These are phyloP conservation scores for Scaptomyza caliginosa DNA, from an alignment of 2,888 invertebrate species.

Conservation along the genomic window DNA sequence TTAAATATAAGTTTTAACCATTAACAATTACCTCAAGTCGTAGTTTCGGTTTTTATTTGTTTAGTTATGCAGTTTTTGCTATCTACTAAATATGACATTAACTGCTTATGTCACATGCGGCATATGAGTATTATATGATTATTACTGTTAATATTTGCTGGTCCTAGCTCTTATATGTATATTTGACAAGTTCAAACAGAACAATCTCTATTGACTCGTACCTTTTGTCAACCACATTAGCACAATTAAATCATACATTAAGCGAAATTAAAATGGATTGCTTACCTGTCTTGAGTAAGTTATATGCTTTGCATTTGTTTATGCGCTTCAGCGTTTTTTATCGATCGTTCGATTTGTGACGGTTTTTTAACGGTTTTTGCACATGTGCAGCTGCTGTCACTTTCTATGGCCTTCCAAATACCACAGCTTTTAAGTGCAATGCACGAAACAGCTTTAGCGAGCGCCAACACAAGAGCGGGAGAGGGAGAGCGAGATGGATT, in stretches of 20 bases:
- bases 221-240: neutral
- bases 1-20: too few relatives aligned
- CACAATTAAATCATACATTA: conserved; percentile 1
- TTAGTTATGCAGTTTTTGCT: neutral
- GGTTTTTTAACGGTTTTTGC: conserved; percentile 12
- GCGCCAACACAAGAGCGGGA: too few relatives aligned
- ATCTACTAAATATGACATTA: neutral
- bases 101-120: conserved; percentile 2
- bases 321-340: neutral
- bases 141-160: neutral
- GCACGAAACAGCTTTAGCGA: too few relatives aligned
- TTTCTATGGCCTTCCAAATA: conserved; percentile 13
- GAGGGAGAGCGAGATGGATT: neutral
- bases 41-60: neutral
- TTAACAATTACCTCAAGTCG: too few relatives aligned
- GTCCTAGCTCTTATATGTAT: neutral
- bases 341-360: conserved; percentile 8
- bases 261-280: neutral
- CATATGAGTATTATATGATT: neutral
- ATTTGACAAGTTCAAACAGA: neutral
- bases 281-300: conserved; percentile 17
- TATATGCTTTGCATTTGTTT: conserved; percentile 2
- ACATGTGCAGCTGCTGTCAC: conserved; percentile 8
- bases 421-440: conserved; percentile 28
- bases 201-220: neutral